A percentile compares a stretch with the other conserved stretches of the same genome.
Evolutionary conservation across 2,797 vertebrate species (phyloP).

Genomic region (Hephaestus fuliginosus): DNA sequence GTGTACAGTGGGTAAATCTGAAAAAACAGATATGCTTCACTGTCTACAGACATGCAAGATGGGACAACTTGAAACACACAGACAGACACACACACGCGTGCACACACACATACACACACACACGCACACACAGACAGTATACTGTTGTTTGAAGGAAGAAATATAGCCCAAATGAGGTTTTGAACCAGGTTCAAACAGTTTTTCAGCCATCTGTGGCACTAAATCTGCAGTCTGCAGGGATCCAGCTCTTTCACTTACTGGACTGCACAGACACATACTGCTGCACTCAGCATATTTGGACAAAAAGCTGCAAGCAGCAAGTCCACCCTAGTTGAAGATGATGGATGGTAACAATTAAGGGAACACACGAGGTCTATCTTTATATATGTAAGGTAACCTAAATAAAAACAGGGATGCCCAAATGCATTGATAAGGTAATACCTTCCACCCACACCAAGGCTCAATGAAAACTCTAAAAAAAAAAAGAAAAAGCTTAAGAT

Average conservation of each 20-base stretch:
- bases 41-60: background rate
- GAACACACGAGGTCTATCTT: conserved; percentile 49
- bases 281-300: conserved; percentile 71
- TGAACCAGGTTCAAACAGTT: conserved; percentile 68
- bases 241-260: conserved; percentile 60
- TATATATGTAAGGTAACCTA: conserved; percentile 30
- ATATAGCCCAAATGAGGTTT: conserved; percentile 55
- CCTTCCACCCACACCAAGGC: background rate
- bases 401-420: conserved; percentile 40
- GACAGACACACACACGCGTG: conserved; percentile 5
- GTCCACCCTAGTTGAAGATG: conserved; percentile 59
- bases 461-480: background rate
- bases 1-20: background rate
- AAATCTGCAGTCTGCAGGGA: conserved; percentile 74
- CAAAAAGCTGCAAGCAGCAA: conserved; percentile 53
- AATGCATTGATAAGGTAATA: background rate
- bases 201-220: conserved; percentile 74
- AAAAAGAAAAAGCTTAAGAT: background rate
- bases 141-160: conserved; percentile 46
- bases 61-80: background rate
- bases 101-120: conserved; percentile 5
- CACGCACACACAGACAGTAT: conserved; percentile 6
- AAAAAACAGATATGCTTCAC: background rate
- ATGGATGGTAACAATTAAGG: conserved; percentile 70
- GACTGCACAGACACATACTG: conserved; percentile 42